These are phyloP conservation scores for Lanius collurio DNA, from an alignment of 2,113 vertebrate species.

Conservation along the genomic window DNA sequence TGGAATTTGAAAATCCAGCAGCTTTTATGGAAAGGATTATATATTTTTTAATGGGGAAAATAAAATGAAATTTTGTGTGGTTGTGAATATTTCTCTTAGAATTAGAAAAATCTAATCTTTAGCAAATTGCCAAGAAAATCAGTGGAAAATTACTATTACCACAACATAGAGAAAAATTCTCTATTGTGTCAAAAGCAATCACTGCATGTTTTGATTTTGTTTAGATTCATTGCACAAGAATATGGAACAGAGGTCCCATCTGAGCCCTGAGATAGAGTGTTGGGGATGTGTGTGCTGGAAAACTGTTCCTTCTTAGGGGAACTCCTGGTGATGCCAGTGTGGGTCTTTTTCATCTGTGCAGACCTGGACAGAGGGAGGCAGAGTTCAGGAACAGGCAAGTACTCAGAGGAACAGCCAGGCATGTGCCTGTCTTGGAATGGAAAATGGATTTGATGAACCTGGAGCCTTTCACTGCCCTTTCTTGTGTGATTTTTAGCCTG, in stretches of 20 bases:
- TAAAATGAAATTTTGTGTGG: not conserved
- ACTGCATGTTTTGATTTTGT: not conserved
- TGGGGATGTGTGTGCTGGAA: not conserved
- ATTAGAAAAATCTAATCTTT: not conserved
- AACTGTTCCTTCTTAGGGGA: not conserved
- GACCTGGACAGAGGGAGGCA: not conserved
- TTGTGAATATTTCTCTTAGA: not conserved
- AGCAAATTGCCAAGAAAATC: not conserved
- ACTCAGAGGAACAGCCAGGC: not conserved
- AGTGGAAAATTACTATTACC: not conserved
- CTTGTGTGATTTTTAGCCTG: not conserved
- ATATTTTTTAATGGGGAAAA: not conserved
- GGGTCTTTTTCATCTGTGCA: not conserved
- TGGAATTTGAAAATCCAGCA: not conserved
- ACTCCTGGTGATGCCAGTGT: not conserved
- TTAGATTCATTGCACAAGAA: not conserved
- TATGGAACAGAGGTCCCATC: not conserved
- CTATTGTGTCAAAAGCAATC: not conserved
- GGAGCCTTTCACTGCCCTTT: not conserved
- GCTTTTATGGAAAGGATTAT: not conserved
- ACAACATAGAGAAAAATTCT: not conserved
- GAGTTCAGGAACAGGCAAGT: not conserved
- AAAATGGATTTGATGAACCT: not conserved
- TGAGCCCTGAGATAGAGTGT: not conserved
- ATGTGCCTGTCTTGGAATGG: not conserved